Conservation (phyloP, 2,888 invertebrate species). For the Leptopilina myrica region DNA sequence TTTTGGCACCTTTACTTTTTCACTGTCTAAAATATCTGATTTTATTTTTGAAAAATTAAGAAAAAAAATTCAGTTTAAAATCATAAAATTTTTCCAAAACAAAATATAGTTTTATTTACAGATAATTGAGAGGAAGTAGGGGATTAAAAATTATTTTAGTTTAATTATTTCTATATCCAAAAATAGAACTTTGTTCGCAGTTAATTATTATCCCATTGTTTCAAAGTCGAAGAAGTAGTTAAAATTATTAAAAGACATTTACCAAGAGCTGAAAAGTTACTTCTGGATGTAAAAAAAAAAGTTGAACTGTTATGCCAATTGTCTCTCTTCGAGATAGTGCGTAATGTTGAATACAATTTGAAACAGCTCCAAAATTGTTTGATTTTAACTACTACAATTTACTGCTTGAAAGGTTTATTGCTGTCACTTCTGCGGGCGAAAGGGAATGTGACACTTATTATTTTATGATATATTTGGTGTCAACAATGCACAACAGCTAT, state of each 20-base stretch:
- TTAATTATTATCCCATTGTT: too few relatives aligned
- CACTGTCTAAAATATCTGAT: too few relatives aligned
- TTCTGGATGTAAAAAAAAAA: neutral
- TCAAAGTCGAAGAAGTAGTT: neutral
- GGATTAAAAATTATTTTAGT: too few relatives aligned
- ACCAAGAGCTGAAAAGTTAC: conserved; percentile 5
- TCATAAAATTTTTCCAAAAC: too few relatives aligned
- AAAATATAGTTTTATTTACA: too few relatives aligned
- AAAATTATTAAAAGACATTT: conserved; percentile 1
- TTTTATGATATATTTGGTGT: conserved; percentile 20
- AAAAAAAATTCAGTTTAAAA: too few relatives aligned
- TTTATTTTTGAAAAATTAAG: too few relatives aligned
- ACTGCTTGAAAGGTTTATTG: conserved; percentile 27
- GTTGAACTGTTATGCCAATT: conserved; percentile 18
- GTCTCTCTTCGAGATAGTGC: neutral
- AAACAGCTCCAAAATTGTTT: conserved; percentile 27
- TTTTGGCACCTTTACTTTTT: too few relatives aligned
- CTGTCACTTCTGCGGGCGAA: conserved; percentile 19
- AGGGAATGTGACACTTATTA: conserved; percentile 18
- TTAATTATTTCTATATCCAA: too few relatives aligned
- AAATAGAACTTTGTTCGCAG: too few relatives aligned
- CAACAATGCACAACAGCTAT: neutral
- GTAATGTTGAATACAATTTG: conserved; percentile 2
- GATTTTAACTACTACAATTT: conserved; percentile 18
- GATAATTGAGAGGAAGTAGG: too few relatives aligned